Conservation (phyloP, 2,888 invertebrate species). For the Timema cristinae region DNA sequence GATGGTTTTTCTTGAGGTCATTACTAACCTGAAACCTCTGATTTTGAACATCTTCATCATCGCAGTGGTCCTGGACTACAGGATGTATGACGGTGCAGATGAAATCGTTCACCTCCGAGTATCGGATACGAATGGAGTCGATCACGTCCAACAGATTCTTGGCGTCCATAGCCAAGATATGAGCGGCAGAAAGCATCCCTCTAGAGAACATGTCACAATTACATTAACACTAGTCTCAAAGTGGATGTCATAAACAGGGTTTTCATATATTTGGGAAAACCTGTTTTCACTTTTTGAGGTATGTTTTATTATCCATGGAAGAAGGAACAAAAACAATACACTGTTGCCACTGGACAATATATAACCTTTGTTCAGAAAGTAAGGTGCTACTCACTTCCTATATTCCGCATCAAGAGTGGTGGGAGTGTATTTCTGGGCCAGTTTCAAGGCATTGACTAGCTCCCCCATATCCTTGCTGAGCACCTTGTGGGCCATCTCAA, state of each 20-base stretch:
- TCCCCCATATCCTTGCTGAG: conserved; percentile 95
- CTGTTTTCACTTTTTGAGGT: too few species aligned
- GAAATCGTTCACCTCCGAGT: conserved; percentile 58
- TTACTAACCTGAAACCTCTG: neutral
- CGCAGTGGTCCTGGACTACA: conserved; percentile 8
- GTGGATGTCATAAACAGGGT: too few species aligned
- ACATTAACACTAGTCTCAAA: too few species aligned
- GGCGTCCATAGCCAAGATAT: conserved; percentile 94
- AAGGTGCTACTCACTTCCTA: conserved; percentile 65
- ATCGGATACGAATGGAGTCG: conserved; percentile 77
- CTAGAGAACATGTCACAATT: conserved; percentile 47
- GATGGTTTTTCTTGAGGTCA: too few species aligned
- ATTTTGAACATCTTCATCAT: neutral
- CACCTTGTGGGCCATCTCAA: conserved; percentile 96
- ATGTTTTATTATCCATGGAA: too few species aligned
- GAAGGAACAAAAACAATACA: too few species aligned
- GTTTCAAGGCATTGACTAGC: conserved; percentile 85
- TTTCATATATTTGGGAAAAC: too few species aligned
- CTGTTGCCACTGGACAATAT: too few species aligned
- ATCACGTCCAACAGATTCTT: conserved; percentile 94
- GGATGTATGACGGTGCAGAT: conserved; percentile 38
- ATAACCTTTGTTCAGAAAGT: too few species aligned
- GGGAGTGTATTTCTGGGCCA: conserved; percentile 85
- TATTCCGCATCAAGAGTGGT: conserved; percentile 91
- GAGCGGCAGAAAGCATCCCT: conserved; percentile 92